phyloP scores from a whole-genome alignment of 2,888 invertebrate genomes.

The Drosophila atroscutellata region DNA sequence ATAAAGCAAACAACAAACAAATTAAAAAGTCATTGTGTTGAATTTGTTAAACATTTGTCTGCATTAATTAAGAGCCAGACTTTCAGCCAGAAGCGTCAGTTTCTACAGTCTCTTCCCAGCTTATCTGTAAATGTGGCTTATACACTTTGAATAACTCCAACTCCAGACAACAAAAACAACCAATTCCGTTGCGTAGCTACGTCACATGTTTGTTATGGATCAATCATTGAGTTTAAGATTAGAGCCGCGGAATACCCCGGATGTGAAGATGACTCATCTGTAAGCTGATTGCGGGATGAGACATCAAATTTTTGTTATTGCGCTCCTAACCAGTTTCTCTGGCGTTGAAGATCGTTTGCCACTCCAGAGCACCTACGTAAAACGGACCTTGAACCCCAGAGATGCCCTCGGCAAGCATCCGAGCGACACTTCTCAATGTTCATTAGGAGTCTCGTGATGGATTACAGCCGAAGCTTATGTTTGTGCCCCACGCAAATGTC shows the following conservation, averaged over 20 bases:
- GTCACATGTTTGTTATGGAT: conserved; percentile 23
- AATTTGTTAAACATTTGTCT: conserved; percentile 34
- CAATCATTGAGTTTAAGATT: conserved; percentile 17
- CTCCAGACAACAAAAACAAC: neutral
- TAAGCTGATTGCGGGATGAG: conserved; percentile 12
- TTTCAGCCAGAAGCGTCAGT: neutral
- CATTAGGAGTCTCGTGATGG: conserved; percentile 49
- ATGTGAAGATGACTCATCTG: conserved; percentile 62
- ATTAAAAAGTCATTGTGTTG: conserved; percentile 41
- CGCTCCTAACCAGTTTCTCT: conserved; percentile 43
- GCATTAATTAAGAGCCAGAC: conserved; percentile 32
- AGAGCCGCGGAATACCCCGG: conserved; percentile 68
- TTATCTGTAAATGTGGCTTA: conserved; percentile 12
- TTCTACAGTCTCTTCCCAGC: neutral
- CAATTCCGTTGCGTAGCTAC: conserved; percentile 28
- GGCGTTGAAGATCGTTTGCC: conserved; percentile 25
- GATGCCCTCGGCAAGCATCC: conserved; percentile 8
- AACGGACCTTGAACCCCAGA: conserved; percentile 53
- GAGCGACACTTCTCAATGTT: conserved; percentile 32
- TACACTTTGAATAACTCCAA: conserved; percentile 22
- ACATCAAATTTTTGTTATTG: conserved; percentile 24
- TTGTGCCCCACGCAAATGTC: conserved; percentile 35
- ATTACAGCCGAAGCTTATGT: conserved; percentile 42
- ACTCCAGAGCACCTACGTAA: conserved; percentile 26
- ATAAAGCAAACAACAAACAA: conserved; percentile 32